phyloP scores from a whole-genome alignment of 2,113 vertebrate genomes.

The rat (Rattus norvegicus) region GRCr8 NC_086020.1:156182501-156183000 shows the following conservation, averaged over 20 bases:
- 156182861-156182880: not conserved
- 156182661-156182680: not conserved
- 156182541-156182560: not conserved
- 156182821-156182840: too few species aligned
- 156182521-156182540: not conserved
- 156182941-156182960: not conserved
- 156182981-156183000: not conserved
- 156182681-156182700: not conserved
- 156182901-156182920: not conserved
- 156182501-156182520: not conserved
- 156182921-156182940: not conserved
- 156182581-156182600: not conserved
- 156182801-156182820: too few species aligned
- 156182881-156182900: constrained; percentile 4
- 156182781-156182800: too few species aligned
- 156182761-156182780: not conserved
- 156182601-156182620: not conserved
- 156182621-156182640: not conserved
- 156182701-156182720: not conserved
- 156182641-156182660: not conserved
- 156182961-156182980: not conserved
- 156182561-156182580: not conserved
- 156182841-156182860: too few species aligned
- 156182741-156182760: not conserved
- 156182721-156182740: not conserved